phyloP scores from a whole-genome alignment of 30 jellyfish, hydroid and myxozoan genomes.

The Morbakka virulenta region DNA sequence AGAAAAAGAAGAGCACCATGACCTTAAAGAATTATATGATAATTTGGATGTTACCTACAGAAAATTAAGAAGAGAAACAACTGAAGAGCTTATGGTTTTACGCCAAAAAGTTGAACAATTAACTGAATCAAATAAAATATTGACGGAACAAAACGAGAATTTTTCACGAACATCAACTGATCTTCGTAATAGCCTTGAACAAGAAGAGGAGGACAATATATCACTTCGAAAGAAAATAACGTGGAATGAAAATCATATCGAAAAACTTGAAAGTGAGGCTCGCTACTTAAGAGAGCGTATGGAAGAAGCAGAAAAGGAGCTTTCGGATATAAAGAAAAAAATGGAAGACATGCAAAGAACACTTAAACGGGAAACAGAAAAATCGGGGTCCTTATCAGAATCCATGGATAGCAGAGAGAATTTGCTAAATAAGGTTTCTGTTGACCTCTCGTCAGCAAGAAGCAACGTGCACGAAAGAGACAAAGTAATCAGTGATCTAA shows the following conservation, averaged over 20 bases:
- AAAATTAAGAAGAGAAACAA: constrained; percentile 62
- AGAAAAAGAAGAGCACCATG: constrained; percentile 90
- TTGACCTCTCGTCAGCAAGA: constrained; percentile 50
- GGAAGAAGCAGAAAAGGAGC: constrained; percentile 47
- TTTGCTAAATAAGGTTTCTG: constrained; percentile 51
- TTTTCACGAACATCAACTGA: constrained; percentile 44
- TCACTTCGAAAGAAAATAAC: constrained; percentile 38
- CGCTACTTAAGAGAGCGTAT: constrained; percentile 48
- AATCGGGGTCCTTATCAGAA: constrained; percentile 52
- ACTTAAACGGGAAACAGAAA: constrained; percentile 37
- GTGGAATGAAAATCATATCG: constrained; percentile 54
- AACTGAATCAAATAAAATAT: constrained; percentile 46
- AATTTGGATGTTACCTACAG: constrained; percentile 52
- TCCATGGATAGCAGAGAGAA: constrained; percentile 82
- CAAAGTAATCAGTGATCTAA: constrained; percentile 63
- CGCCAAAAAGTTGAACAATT: constrained; percentile 53
- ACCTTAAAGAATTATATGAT: constrained; percentile 79
- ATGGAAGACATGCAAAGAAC: constrained; percentile 58
- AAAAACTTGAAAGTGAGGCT: constrained; percentile 53
- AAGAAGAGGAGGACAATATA: constrained; percentile 86
- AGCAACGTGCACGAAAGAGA: constrained; percentile 25
- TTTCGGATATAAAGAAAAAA: constrained; percentile 47
- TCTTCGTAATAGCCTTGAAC: constrained; percentile 64
- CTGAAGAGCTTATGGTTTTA: constrained; percentile 54
- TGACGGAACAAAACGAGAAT: constrained; percentile 22